phyloP scores from a whole-genome alignment of 2,797 vertebrate genomes.

The Aselliscus stoliczkanus region DNA sequence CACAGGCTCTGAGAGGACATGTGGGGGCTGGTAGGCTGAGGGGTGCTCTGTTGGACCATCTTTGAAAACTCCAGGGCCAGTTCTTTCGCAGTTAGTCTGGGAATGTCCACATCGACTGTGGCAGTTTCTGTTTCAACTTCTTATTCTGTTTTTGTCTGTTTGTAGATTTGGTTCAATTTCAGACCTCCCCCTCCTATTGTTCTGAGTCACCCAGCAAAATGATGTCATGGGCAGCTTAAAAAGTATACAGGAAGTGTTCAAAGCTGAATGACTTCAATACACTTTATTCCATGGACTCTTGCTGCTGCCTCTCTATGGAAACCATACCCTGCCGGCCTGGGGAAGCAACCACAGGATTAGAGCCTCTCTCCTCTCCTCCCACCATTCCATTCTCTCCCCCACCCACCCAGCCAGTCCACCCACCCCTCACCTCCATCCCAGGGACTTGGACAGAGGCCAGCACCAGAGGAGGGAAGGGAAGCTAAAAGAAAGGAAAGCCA shows the following conservation, averaged over 20 bases:
- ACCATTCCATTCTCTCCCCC: no score
- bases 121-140: neutral
- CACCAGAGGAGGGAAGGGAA: neutral
- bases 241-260: conserved; percentile 51
- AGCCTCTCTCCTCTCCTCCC: neutral
- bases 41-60: neutral
- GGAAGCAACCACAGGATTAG: neutral
- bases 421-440: neutral
- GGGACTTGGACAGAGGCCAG: neutral
- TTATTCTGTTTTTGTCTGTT: conserved; percentile 1
- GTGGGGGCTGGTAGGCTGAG: neutral
- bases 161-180: neutral
- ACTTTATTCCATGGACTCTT: conserved; percentile 5
- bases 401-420: fast-evolving
- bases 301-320: neutral
- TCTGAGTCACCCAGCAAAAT: conserved; percentile 39
- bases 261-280: conserved; percentile 42
- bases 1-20: neutral
- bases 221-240: conserved; percentile 46
- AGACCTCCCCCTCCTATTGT: conserved; percentile 65
- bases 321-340: neutral
- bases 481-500: neutral
- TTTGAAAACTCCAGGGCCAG: neutral
- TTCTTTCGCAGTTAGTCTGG: neutral
- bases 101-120: neutral